phyloP scores from a whole-genome alignment of 2,888 invertebrate species.

The Baccha elongata region DNA sequence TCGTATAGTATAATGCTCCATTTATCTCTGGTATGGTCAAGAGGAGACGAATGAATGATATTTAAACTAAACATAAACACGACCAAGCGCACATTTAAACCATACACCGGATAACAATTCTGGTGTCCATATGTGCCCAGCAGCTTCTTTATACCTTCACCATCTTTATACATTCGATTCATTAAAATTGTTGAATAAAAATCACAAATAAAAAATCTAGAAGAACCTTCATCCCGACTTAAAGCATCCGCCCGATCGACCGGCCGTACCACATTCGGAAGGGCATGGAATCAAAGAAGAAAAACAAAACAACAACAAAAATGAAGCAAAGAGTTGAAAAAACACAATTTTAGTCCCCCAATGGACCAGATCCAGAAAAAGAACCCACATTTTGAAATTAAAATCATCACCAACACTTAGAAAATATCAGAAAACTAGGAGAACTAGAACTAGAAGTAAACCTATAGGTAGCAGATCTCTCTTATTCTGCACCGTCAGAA shows the following conservation, averaged over 20 bases:
- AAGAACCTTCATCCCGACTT: constrained; percentile 54
- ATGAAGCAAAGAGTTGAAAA: constrained; percentile 17
- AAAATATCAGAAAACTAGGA: constrained; percentile 50
- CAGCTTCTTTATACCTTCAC: constrained; percentile 23
- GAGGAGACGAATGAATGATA: constrained; percentile 55
- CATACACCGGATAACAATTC: constrained; percentile 60
- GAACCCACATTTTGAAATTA: constrained; percentile 59
- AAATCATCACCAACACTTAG: constrained; percentile 29
- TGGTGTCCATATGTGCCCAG: constrained; percentile 57
- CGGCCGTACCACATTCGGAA: constrained; percentile 48
- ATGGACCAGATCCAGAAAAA: constrained; percentile 68
- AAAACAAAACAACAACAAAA: constrained; percentile 13
- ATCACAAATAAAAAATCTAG: constrained; percentile 13
- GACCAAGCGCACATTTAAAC: constrained; percentile 51
- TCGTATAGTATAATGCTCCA: constrained; percentile 30
- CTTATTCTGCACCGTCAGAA: neutral
- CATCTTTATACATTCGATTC: constrained; percentile 58
- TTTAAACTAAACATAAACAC: constrained; percentile 64
- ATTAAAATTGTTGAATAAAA: constrained; percentile 50
- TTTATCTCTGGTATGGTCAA: constrained; percentile 44
- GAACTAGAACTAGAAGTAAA: constrained; percentile 61
- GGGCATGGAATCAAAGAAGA: constrained; percentile 42
- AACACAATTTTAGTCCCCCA: constrained; percentile 42
- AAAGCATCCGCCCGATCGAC: constrained; percentile 31
- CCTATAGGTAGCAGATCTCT: constrained; percentile 49